Evolutionary conservation across 2,888 invertebrate genomes (phyloP), one percentile per base, ranked within the genome.

Genomic region (Gerris lacustris): DNA sequence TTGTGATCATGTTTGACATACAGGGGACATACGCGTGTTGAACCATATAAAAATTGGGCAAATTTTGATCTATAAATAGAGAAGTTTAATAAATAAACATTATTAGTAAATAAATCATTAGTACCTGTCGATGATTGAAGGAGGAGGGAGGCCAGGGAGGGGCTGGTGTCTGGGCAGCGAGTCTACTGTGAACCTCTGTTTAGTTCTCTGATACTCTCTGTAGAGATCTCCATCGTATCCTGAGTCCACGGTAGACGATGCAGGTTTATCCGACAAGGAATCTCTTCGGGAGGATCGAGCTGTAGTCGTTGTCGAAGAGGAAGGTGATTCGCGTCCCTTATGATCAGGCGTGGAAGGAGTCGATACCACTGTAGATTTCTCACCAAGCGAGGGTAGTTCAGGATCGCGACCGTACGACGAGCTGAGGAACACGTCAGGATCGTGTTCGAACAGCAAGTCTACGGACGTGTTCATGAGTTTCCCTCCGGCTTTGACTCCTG

Each of bases 381-480:
- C 64, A 64, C 64, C 31, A 18, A 67, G 44, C 62, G 73, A 72
- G 67, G 72, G 70, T n/a, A 70, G 47, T 43, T 71, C 71, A 45
- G 17, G 63, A 63, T 84, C 87, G 2, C 55, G 9, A 64, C 31
- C 31, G 76, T 88, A 85, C 76, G 87, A 88, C 76, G 87, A 88
- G 77, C 88, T 89, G 73, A 88, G 83, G 78, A 89, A 89, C 44
- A 90, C 89, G 68, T 87, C 88, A 44, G 77, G 79, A 77, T 88
- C 89, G 78, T 87, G 90, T 77, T 92, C 91, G 79, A 95, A 96
- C 63, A 96, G 82, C 75, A 91, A 84, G 80, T 95, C 94, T 15
- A 96, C 94, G 0, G 94, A 94, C 5, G 92, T 89, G 77, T 92
- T 92, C 94, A 96, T 94, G 67, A 87, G 79, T 80, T 88, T 90